A percentile compares a stretch with the other conserved stretches of the same genome.
phyloP scores from a whole-genome alignment of 2,797 vertebrate genomes.

The Vireo griseus region DNA sequence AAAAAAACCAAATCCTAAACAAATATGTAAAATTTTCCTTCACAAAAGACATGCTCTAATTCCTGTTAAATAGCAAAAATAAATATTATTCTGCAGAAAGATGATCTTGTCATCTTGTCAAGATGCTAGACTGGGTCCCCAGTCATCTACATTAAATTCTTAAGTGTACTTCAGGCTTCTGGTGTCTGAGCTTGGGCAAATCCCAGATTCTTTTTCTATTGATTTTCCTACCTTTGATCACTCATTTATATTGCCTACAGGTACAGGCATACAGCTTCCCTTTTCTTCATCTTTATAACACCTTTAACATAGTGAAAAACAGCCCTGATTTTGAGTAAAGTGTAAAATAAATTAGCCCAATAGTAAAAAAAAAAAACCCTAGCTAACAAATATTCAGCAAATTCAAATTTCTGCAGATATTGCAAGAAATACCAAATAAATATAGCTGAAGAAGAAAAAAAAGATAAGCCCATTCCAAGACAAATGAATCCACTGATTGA shows the following conservation, averaged over 20 bases:
- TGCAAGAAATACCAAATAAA: neutral
- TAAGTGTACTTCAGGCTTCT: neutral
- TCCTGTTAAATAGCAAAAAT: neutral
- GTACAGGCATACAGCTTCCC: neutral
- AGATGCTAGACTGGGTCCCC: neutral
- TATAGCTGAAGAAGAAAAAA: neutral
- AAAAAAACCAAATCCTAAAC: neutral
- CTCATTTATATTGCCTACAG: neutral
- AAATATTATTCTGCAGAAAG: neutral
- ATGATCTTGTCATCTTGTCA: neutral
- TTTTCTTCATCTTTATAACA: neutral
- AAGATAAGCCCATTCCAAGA: neutral
- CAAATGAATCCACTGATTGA: neutral
- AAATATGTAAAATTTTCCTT: accelerated
- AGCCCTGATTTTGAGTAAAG: neutral
- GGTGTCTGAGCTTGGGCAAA: neutral
- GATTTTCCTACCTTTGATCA: neutral
- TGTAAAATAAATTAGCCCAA: neutral
- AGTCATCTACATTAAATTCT: neutral
- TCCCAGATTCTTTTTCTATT: neutral
- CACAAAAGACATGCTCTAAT: neutral
- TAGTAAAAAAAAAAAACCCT: neutral
- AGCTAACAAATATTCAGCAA: neutral
- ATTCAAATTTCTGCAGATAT: neutral
- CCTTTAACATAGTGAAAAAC: neutral